These are phyloP conservation scores for Gobio occitaniae DNA, from an alignment of 2,797 vertebrate species.

Conservation along the genomic window DNA sequence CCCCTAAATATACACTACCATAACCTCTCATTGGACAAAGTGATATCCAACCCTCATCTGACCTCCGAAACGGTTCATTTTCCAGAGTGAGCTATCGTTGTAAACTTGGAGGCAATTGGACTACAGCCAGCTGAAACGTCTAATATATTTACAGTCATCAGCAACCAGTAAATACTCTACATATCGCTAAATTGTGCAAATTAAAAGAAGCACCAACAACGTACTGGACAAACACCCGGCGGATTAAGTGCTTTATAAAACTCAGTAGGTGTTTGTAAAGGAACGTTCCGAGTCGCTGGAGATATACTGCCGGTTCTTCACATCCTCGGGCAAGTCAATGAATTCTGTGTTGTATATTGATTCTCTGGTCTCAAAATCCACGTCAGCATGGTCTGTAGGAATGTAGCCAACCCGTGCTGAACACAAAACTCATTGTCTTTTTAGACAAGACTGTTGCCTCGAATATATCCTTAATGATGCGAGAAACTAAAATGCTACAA, in stretches of 20 bases:
- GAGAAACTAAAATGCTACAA: not conserved
- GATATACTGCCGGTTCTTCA: slow-evolving; percentile 39
- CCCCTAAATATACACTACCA: not conserved
- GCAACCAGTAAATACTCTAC: not conserved
- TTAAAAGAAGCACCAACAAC: not conserved
- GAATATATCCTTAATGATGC: not conserved
- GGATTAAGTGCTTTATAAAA: slow-evolving; percentile 42
- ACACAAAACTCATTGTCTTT: slow-evolving; percentile 49
- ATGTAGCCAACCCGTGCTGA: slow-evolving; percentile 19
- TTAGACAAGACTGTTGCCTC: slow-evolving; percentile 14
- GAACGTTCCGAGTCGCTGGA: slow-evolving; percentile 24
- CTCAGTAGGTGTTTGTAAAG: slow-evolving; percentile 42
- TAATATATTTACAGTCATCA: not conserved
- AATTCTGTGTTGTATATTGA: slow-evolving; percentile 49
- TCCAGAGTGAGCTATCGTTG: not conserved
- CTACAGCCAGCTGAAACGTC: not conserved
- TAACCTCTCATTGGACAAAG: not conserved
- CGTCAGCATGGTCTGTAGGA: slow-evolving; percentile 37
- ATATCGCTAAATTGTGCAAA: not conserved
- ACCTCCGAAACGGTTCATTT: not conserved
- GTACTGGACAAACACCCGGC: not conserved
- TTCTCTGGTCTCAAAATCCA: slow-evolving; percentile 41
- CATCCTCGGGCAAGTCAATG: slow-evolving; percentile 39
- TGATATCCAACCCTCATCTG: not conserved
- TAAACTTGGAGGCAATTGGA: not conserved